A percentile compares a stretch with the other conserved stretches of the same genome.
Evolutionary conservation across 2,888 invertebrate species (phyloP).

Genomic region (Andrena fulva): DNA sequence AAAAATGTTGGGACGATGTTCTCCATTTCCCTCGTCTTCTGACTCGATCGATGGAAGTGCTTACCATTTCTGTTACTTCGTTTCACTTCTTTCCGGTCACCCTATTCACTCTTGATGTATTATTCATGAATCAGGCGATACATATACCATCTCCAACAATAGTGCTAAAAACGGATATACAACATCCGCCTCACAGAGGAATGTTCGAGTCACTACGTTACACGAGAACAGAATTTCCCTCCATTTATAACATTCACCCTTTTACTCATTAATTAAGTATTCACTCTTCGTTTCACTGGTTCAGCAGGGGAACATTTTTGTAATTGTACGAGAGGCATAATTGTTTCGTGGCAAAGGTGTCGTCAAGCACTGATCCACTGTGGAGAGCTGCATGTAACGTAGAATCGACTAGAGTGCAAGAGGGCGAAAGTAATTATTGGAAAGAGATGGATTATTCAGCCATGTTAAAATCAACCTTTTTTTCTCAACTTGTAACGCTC

Average conservation of each 20-base stretch:
- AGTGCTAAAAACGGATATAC: not conserved
- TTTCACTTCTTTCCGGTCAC: not conserved
- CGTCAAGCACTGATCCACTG: too few species aligned
- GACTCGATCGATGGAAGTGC: not conserved
- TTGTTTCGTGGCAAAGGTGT: too few species aligned
- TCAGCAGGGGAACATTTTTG: not conserved
- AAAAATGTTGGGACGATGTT: not conserved
- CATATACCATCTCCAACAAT: not conserved
- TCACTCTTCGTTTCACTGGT: too few species aligned
- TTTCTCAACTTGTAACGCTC: not conserved
- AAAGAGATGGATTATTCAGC: not conserved
- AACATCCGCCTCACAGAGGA: not conserved
- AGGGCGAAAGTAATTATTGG: not conserved
- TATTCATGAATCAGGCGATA: not conserved
- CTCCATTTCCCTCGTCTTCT: not conserved
- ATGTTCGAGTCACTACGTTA: too few species aligned
- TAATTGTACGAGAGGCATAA: not conserved
- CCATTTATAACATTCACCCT: not conserved
- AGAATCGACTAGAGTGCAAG: not conserved
- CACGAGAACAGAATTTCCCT: too few species aligned
- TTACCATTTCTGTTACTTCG: not conserved
- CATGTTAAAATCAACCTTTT: not conserved
- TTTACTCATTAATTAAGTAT: not conserved
- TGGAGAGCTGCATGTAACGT: too few species aligned
- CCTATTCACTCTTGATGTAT: not conserved